A percentile compares a stretch with the other conserved stretches of the same genome.
Conservation (phyloP, 2,888 invertebrate genomes). For the Coronaproctus castanopsis region DNA sequence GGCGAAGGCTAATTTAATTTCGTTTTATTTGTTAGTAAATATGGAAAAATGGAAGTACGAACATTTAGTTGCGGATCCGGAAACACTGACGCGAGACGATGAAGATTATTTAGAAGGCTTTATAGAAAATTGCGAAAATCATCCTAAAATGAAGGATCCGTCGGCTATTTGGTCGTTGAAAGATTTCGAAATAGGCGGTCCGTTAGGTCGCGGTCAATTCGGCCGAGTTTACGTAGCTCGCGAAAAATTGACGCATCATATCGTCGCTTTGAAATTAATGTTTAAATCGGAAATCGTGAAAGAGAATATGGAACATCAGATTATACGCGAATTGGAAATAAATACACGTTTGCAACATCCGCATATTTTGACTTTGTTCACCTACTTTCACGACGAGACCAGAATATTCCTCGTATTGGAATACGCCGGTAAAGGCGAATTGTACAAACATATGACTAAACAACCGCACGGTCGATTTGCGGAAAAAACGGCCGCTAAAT, state of each 20-base stretch:
- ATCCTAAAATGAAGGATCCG: too few relatives aligned
- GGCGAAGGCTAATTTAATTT: too few relatives aligned
- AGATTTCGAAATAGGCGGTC: conserved; percentile 70
- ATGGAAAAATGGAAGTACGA: too few relatives aligned
- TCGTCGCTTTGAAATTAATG: conserved; percentile 48
- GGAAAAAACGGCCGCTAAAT: conserved; percentile 43
- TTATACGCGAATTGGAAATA: conserved; percentile 80
- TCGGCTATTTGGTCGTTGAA: conserved; percentile 15
- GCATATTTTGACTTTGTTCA: conserved; percentile 60
- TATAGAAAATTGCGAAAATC: too few relatives aligned
- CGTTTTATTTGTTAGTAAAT: too few relatives aligned
- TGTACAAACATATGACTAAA: conserved; percentile 54
- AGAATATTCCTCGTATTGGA: conserved; percentile 75
- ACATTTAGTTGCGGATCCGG: too few relatives aligned
- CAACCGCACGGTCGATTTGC: conserved; percentile 40
- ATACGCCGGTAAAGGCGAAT: conserved; percentile 65
- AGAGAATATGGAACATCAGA: conserved; percentile 50
- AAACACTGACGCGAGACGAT: too few relatives aligned
- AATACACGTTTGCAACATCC: conserved; percentile 68
- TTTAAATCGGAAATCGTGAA: conserved; percentile 63
- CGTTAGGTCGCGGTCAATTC: conserved; percentile 82
- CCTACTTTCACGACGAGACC: conserved; percentile 73
- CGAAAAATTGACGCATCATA: conserved; percentile 52
- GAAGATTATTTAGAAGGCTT: too few relatives aligned
- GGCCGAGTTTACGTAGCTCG: conserved; percentile 76